Evolutionary conservation across 2,888 invertebrate species (phyloP).

Genomic region (Drosophila paucipuncta): DNA sequence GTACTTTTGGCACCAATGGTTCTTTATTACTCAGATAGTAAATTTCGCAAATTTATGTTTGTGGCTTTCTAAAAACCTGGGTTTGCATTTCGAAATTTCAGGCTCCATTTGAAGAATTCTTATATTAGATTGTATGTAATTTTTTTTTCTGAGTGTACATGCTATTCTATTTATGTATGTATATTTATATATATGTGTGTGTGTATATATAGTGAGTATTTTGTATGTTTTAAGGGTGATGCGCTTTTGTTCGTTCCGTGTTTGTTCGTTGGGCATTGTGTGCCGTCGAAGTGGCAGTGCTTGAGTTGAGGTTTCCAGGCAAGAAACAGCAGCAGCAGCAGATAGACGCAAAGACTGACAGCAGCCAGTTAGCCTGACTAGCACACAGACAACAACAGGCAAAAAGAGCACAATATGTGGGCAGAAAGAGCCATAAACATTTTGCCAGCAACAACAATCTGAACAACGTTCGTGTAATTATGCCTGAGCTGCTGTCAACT

Average conservation of each 20-base stretch:
- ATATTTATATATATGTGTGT: not conserved
- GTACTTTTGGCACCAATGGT: not conserved
- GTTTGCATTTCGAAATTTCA: not conserved
- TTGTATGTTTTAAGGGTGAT: slow-evolving; percentile 49
- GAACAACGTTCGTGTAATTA: slow-evolving; percentile 71
- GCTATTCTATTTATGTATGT: not conserved
- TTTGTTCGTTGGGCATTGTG: slow-evolving; percentile 48
- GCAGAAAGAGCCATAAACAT: slow-evolving; percentile 62
- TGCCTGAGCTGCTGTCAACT: slow-evolving; percentile 59
- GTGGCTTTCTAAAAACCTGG: not conserved
- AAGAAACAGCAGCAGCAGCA: slow-evolving; percentile 3
- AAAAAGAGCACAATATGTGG: slow-evolving; percentile 27
- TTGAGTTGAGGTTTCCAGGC: slow-evolving; percentile 75
- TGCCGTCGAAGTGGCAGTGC: slow-evolving; percentile 65
- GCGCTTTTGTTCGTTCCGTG: slow-evolving; percentile 69
- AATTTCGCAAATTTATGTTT: not conserved
- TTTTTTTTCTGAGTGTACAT: not conserved
- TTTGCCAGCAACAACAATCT: slow-evolving; percentile 51
- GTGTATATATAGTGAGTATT: slow-evolving; percentile 26
- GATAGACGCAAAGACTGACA: slow-evolving; percentile 4
- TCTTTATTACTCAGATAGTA: not conserved
- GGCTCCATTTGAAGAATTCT: not conserved
- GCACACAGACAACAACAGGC: slow-evolving; percentile 3
- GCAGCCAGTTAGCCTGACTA: slow-evolving; percentile 14
- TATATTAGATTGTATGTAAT: not conserved